Percentiles rank a stretch among this genome's conserved stretches.
These are phyloP conservation scores for Calameuta filiformis DNA, from an alignment of 2,888 invertebrate genomes.

Conservation along the genomic window DNA sequence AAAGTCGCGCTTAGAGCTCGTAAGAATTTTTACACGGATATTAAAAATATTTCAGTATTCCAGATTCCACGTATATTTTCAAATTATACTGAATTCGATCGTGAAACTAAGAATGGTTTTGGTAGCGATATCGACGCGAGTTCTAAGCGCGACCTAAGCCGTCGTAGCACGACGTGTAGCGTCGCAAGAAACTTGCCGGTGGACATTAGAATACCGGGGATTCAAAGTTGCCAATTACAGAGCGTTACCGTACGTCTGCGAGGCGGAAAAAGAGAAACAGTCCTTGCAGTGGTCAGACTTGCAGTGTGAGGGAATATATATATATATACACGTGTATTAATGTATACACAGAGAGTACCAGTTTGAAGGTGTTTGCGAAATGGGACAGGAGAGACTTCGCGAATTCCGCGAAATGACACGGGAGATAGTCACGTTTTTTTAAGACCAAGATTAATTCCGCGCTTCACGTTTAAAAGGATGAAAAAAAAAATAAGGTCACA, in stretches of 20 bases:
- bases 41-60: background rate
- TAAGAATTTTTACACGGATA: background rate
- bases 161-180: background rate
- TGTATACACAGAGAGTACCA: background rate
- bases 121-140: background rate
- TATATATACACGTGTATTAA: too few relatives aligned
- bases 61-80: background rate
- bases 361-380: background rate
- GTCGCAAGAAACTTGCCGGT: slow-evolving; percentile 5
- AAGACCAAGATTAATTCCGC: background rate
- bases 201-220: slow-evolving; percentile 6
- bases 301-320: background rate
- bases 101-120: background rate
- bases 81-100: background rate
- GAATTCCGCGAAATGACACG: background rate
- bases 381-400: background rate
- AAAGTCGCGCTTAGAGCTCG: background rate
- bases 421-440: background rate
- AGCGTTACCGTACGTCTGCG: background rate
- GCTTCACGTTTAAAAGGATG: background rate
- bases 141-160: background rate
- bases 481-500: background rate
- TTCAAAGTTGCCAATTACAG: slow-evolving; percentile 5
- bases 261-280: slow-evolving; percentile 8
- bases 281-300: background rate